Evolutionary conservation across 1,140 invertebrate species (phyloP).

Genomic region (Mylabris phalerata): DNA sequence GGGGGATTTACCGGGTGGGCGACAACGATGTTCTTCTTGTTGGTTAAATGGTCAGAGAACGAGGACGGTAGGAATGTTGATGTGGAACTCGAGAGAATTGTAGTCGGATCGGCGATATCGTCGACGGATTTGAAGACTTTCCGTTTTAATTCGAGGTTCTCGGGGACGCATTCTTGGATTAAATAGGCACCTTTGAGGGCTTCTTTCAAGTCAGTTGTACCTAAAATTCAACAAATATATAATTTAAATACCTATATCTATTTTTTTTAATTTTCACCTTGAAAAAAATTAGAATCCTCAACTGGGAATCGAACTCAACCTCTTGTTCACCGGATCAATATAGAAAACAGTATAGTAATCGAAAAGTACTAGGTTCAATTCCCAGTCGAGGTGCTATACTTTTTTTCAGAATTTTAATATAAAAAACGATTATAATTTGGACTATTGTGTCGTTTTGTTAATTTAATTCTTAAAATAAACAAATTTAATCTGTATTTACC

Average conservation of each 20-base stretch:
- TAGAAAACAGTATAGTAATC: too few species aligned
- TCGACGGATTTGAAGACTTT: slow-evolving; percentile 76
- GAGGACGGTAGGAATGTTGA: slow-evolving; percentile 83
- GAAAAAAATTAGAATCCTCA: too few species aligned
- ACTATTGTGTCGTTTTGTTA: too few species aligned
- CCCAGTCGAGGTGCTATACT: too few species aligned
- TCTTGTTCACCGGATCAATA: too few species aligned
- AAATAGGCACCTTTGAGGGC: slow-evolving; percentile 65
- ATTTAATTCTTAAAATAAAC: too few species aligned
- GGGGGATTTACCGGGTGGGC: slow-evolving; percentile 96
- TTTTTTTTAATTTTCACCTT: too few species aligned
- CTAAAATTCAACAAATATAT: slow-evolving; percentile 39
- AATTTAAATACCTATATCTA: too few species aligned
- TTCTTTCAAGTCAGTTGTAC: slow-evolving; percentile 56
- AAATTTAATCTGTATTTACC: slow-evolving; percentile 44
- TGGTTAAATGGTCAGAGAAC: slow-evolving; percentile 72
- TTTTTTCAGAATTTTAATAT: too few species aligned
- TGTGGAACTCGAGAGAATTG: slow-evolving; percentile 84
- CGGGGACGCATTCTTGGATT: slow-evolving; percentile 88
- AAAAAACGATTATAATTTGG: too few species aligned
- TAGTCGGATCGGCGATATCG: slow-evolving; percentile 59
- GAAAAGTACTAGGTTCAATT: too few species aligned
- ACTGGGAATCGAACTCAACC: too few species aligned
- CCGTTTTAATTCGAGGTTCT: slow-evolving; percentile 77
- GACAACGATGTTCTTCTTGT: slow-evolving; percentile 54